These are phyloP conservation scores for Cryptotermes secundus DNA, from an alignment of 1,140 invertebrate genomes.

Conservation along the genomic window DNA sequence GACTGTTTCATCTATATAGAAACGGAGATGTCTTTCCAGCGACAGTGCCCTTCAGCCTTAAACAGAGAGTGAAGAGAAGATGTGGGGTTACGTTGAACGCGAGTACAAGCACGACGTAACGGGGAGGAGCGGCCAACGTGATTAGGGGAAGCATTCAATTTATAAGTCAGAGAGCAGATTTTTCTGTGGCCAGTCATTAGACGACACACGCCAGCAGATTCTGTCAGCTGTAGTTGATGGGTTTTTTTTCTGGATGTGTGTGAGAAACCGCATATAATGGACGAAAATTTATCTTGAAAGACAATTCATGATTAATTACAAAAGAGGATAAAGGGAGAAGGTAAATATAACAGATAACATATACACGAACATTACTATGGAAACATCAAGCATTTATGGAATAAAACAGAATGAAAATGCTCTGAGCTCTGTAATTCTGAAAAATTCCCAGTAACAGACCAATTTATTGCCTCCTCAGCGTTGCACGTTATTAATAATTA, in stretches of 20 bases:
- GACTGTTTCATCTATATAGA: too few relatives aligned
- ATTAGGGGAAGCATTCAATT: slow-evolving; percentile 16
- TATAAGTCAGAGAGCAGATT: slow-evolving; percentile 7
- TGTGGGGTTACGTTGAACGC: not conserved
- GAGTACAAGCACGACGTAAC: not conserved
- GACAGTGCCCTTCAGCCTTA: slow-evolving; percentile 3
- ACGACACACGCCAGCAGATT: not conserved
- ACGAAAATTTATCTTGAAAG: not conserved
- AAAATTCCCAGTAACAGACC: too few relatives aligned
- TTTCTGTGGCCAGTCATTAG: not conserved
- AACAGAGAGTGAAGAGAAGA: not conserved
- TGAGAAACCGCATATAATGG: not conserved
- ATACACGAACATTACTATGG: not conserved
- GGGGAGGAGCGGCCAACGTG: not conserved
- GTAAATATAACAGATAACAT: not conserved
- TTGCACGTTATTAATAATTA: too few relatives aligned
- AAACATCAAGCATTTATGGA: too few relatives aligned
- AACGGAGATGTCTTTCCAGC: too few relatives aligned
- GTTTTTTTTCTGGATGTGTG: not conserved
- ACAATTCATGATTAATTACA: slow-evolving; percentile 15
- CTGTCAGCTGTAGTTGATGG: slow-evolving; percentile 1
- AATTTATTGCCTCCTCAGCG: too few relatives aligned
- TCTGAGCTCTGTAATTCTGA: too few relatives aligned
- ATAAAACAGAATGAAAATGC: too few relatives aligned
- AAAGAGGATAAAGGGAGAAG: not conserved